Conservation (phyloP, 2,797 vertebrate species). For the Gastrophryne carolinensis region DNA sequence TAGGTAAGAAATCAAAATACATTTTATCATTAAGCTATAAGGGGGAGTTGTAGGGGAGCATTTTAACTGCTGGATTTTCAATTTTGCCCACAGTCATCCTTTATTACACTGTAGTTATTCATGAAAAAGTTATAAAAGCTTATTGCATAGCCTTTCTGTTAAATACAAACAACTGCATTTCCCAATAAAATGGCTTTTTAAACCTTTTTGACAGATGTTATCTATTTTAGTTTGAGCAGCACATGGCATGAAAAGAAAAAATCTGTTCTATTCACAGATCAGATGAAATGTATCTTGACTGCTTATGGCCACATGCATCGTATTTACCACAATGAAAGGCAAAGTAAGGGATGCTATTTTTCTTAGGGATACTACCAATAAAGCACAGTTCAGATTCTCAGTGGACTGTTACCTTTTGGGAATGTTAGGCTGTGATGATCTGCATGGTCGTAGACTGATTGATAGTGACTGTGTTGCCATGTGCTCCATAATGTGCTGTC, state of each 20-base stretch:
- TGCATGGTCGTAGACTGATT: slow-evolving; percentile 73
- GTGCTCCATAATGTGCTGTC: slow-evolving; percentile 75
- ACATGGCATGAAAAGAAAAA: slow-evolving; percentile 26
- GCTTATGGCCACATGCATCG: slow-evolving; percentile 10
- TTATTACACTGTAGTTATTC: too few relatives aligned
- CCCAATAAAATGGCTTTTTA: slow-evolving; percentile 52
- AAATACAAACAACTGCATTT: slow-evolving; percentile 5
- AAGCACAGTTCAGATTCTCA: slow-evolving; percentile 57
- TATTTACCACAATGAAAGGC: slow-evolving; percentile 33
- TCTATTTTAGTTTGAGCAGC: slow-evolving; percentile 4
- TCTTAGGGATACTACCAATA: slow-evolving; percentile 53
- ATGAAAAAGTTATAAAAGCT: too few relatives aligned
- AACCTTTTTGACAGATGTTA: slow-evolving; percentile 37
- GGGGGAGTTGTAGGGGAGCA: too few relatives aligned
- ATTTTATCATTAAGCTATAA: too few relatives aligned
- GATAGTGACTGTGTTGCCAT: slow-evolving; percentile 72
- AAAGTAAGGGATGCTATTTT: slow-evolving; percentile 29
- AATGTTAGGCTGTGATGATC: slow-evolving; percentile 68
- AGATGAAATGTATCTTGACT: slow-evolving; percentile 12
- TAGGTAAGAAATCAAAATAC: too few relatives aligned
- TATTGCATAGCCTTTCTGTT: neutral
- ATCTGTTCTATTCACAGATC: slow-evolving; percentile 11
- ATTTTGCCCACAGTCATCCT: too few relatives aligned
- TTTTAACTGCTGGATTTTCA: too few relatives aligned
- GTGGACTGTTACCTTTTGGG: slow-evolving; percentile 63